Percentiles rank a stretch among this genome's conserved stretches.
Conservation (phyloP, 1,140 invertebrate genomes). For the Agrilus planipennis region DNA sequence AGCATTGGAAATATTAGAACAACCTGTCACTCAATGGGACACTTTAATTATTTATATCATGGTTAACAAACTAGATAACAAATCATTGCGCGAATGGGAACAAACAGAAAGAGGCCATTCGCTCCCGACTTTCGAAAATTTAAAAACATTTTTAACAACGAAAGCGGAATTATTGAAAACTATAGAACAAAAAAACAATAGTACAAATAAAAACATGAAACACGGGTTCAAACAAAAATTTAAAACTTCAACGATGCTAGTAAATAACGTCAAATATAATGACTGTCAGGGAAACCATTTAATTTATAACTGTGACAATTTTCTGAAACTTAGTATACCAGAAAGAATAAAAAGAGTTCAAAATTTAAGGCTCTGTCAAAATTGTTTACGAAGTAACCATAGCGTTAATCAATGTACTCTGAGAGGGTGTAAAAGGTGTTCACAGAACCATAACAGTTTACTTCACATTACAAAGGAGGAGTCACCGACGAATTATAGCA, state of each 20-base stretch:
- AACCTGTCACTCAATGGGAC: conserved; percentile 4
- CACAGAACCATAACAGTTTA: conserved; percentile 1
- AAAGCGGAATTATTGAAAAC: conserved; percentile 1
- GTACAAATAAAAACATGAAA: neutral
- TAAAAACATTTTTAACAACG: neutral
- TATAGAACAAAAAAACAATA: neutral
- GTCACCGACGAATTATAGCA: too few species aligned
- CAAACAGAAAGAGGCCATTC: neutral
- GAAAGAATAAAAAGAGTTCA: neutral
- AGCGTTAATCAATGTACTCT: neutral
- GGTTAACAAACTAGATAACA: neutral
- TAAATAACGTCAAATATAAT: conserved; percentile 8
- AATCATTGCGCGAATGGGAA: conserved; percentile 11
- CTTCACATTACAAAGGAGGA: neutral
- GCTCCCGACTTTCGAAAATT: conserved; percentile 3
- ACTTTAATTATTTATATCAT: conserved; percentile 5
- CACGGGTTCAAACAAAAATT: conserved; percentile 2
- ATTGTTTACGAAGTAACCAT: neutral
- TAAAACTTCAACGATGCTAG: conserved; percentile 13
- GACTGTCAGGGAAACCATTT: conserved; percentile 6
- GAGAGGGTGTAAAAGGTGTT: conserved; percentile 2
- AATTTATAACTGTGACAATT: neutral
- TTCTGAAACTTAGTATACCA: conserved; percentile 1
- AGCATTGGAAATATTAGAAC: neutral
- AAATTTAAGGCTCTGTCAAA: conserved; percentile 4